phyloP scores from a whole-genome alignment of 2,113 vertebrate species.

The Gavialis gangeticus region DNA sequence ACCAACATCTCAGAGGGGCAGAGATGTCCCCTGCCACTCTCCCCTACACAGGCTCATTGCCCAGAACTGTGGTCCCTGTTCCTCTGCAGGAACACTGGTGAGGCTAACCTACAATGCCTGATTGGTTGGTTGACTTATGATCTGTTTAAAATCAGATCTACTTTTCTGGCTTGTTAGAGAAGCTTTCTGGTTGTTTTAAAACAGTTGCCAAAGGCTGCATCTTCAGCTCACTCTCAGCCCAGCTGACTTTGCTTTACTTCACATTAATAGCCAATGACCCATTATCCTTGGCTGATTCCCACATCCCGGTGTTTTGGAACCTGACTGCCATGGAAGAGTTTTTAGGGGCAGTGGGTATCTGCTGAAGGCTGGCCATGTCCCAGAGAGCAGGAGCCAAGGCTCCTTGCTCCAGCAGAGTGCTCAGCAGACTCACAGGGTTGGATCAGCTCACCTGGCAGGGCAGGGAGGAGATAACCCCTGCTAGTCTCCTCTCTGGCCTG shows the following conservation, averaged over 20 bases:
- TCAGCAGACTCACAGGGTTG: background rate
- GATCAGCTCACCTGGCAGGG: background rate
- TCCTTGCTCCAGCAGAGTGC: fast-evolving
- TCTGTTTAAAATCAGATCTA: fast-evolving
- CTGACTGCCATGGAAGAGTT: background rate
- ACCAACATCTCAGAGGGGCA: background rate
- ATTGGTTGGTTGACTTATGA: background rate
- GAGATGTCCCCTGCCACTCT: too few species aligned
- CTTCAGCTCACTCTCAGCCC: background rate
- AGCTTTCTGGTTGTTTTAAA: background rate
- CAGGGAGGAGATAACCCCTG: background rate
- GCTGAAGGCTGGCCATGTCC: background rate
- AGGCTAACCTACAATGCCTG: background rate
- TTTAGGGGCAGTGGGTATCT: too few species aligned
- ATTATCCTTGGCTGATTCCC: background rate
- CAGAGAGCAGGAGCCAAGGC: background rate
- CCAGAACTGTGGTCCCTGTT: too few species aligned
- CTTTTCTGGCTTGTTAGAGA: background rate
- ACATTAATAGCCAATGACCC: background rate
- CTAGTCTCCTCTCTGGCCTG: too few species aligned
- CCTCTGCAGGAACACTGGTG: background rate
- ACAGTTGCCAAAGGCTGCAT: background rate
- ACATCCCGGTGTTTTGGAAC: too few species aligned
- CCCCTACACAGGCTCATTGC: too few species aligned
- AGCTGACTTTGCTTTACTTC: background rate